Evolutionary conservation across 2,888 invertebrate species (phyloP), one percentile per base, ranked within the genome.

Genomic region (Crematogaster levior): DNA sequence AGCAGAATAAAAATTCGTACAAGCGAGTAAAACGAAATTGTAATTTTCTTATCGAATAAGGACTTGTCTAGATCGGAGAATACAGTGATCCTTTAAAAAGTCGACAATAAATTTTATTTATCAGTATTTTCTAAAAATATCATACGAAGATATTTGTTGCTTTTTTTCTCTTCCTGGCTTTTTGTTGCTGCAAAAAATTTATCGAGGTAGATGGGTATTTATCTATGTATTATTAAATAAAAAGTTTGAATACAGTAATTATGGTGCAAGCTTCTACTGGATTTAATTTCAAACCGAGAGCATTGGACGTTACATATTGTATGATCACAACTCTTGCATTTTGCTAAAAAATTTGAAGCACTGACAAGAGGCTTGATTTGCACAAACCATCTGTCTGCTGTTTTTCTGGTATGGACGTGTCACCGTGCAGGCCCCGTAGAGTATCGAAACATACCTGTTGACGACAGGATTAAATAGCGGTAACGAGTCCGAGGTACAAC

Each of bases 241-340:
- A 88, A 87, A 83, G 70, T 86, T 89, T 73, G 30, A 46, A 60
- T 34, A n/a, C 48, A 66, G 68, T 77, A 85, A 86, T 84, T 82
- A 84, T 70, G 18, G 48, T 48, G 58, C 46, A 81, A 80, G 80
- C 74, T 73, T 60, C 30, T 56, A n/a, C 5, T 7, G 60, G 15
- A 4, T 56, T n/a, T 77, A 15, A 34, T 46, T 68, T 12, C 4
- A 34, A 34, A 43, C 18, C 15, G 34, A 70, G 43, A 7, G 34
- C 56, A 24, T 56, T 24, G 27, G 24, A 37, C 65, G 15, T 18
- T 65, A 72, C 15, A n/a, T 27, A 21, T 68, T 68, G 24, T 46
- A 34, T 27, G 43, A 63, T 75, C n/a, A 37, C n/a, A 12, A 56
- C 43, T 40, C 15, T 30, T 43, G 68, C 21, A 70, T 70, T 77